Evolutionary conservation across 2,888 invertebrate genomes (phyloP).

Genomic region (Orchestes rusci): DNA sequence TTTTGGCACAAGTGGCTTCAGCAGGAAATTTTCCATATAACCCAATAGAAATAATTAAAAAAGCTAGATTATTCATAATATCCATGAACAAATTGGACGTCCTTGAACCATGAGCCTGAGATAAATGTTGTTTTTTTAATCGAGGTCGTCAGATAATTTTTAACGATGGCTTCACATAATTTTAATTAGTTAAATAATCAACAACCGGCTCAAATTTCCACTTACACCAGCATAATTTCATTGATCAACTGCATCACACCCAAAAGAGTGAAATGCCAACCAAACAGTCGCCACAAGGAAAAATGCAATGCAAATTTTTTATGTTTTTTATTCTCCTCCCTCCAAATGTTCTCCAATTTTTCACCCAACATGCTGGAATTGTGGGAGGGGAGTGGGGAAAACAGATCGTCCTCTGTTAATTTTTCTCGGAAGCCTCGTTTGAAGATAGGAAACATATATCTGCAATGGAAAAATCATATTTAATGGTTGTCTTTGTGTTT

Average conservation of each 20-base stretch:
- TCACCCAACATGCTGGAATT: constrained; percentile 59
- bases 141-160: no score
- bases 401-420: constrained; percentile 64
- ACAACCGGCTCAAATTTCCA: constrained; percentile 20
- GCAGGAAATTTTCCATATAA: no score
- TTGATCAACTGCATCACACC: constrained; percentile 37
- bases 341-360: constrained; percentile 52
- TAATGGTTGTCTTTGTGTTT: neutral
- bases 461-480: constrained; percentile 38
- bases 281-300: constrained; percentile 36
- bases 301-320: constrained; percentile 37
- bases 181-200: no score
- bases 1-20: no score
- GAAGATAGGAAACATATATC: constrained; percentile 72
- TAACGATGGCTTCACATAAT: no score
- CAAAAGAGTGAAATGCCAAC: constrained; percentile 33
- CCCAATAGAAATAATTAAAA: no score
- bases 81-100: no score
- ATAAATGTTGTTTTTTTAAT: no score
- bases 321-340: constrained; percentile 36
- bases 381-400: constrained; percentile 59
- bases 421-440: constrained; percentile 61
- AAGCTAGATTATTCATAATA: no score
- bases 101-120: no score
- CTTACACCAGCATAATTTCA: constrained; percentile 40